Conservation (phyloP, 1,140 invertebrate genomes). For the Proales similis region DNA sequence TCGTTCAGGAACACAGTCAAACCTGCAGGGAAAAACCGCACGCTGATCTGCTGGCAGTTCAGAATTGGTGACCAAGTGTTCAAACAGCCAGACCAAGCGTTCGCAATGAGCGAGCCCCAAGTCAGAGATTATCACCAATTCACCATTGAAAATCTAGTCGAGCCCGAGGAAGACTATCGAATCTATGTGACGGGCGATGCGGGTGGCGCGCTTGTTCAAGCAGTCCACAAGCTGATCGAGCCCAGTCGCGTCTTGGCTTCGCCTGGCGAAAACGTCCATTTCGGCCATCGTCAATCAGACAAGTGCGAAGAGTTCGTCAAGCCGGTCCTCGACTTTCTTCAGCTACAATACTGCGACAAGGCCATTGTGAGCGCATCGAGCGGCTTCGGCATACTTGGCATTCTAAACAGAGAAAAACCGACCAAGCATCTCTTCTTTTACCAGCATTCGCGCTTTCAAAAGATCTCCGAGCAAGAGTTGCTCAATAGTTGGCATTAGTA, state of each 20-base stretch:
- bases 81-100: no score
- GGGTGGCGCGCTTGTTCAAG: not conserved
- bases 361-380: slow-evolving; percentile 3
- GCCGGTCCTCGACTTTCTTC: slow-evolving; percentile 26
- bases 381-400: slow-evolving; percentile 1
- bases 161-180: not conserved
- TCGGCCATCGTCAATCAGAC: not conserved
- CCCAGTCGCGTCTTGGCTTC: not conserved
- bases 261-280: not conserved
- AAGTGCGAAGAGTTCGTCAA: not conserved
- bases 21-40: not conserved
- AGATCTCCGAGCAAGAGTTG: no score
- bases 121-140: no score
- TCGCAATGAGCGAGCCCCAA: not conserved
- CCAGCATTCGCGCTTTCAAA: no score
- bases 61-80: slow-evolving; percentile 7
- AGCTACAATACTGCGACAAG: slow-evolving; percentile 24
- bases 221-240: not conserved
- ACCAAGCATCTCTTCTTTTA: slow-evolving; percentile 17
- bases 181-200: slow-evolving; percentile 14
- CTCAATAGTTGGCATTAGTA: no score
- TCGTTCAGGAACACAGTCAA: not conserved
- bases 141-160: slow-evolving; percentile 6
- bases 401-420: slow-evolving; percentile 12
- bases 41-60: slow-evolving; percentile 8